A percentile compares a stretch with the other conserved stretches of the same genome.
phyloP scores from a whole-genome alignment of 2,113 vertebrate species.

The Mustelus asterias region DNA sequence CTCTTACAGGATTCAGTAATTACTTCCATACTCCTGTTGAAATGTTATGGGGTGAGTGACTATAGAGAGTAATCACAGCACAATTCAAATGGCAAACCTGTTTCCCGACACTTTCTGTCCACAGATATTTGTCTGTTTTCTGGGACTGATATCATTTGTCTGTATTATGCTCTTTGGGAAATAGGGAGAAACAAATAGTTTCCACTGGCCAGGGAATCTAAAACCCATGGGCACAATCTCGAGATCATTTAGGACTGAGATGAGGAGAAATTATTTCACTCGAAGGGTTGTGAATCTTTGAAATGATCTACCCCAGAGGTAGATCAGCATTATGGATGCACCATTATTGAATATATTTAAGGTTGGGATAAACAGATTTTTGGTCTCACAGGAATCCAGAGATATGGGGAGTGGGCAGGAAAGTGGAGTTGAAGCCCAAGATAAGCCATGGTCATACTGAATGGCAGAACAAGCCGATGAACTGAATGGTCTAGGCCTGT shows the following conservation, averaged over 20 bases:
- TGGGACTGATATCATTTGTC: background rate
- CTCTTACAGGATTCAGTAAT: slow-evolving; percentile 1
- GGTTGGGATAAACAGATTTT: background rate
- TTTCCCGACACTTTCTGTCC: background rate
- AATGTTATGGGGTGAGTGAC: background rate
- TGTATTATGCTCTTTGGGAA: background rate
- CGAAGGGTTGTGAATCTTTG: too few species aligned
- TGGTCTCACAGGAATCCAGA: background rate
- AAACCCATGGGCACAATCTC: background rate
- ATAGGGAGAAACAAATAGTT: background rate
- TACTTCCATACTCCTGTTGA: background rate
- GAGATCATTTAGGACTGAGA: background rate
- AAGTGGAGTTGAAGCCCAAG: background rate
- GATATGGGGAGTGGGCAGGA: background rate
- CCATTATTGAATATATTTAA: background rate
- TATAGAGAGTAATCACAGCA: background rate
- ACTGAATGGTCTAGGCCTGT: too few species aligned
- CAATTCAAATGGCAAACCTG: background rate
- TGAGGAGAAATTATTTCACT: background rate
- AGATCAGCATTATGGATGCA: too few species aligned
- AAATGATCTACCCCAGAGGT: background rate
- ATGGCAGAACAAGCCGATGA: too few species aligned
- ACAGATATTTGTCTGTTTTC: background rate
- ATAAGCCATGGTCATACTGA: background rate
- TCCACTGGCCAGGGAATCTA: background rate